A percentile compares a stretch with the other conserved stretches of the same genome.
Evolutionary conservation across 2,888 invertebrate species (phyloP).

Genomic region (Vanessa cardui): DNA sequence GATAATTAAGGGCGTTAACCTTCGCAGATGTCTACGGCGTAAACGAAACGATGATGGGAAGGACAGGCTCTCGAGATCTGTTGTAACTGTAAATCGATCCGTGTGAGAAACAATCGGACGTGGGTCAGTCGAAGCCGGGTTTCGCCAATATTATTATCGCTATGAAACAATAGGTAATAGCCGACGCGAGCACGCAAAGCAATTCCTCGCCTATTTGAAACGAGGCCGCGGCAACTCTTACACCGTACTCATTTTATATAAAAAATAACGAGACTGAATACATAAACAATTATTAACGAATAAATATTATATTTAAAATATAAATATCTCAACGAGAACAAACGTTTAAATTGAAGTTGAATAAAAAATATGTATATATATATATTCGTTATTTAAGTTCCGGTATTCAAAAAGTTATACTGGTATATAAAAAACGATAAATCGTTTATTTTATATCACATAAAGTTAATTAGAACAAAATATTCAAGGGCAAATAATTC

Average conservation of each 20-base stretch:
- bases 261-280: background rate
- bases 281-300: background rate
- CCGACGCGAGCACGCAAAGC: conserved; percentile 17
- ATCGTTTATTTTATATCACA: background rate
- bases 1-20: conserved; percentile 17
- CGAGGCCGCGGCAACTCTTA: conserved; percentile 20
- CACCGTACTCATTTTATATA: conserved; percentile 14
- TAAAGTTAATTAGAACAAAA: background rate
- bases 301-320: background rate
- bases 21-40: conserved; percentile 1
- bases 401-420: too few species aligned
- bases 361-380: too few species aligned
- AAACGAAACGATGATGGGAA: conserved; percentile 7
- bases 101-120: conserved; percentile 65
- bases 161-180: conserved; percentile 58
- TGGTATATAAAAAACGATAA: background rate
- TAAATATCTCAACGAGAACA: too few species aligned
- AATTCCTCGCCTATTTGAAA: conserved; percentile 21
- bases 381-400: background rate
- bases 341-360: too few species aligned
- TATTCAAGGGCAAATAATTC: conserved; percentile 4
- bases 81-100: conserved; percentile 63
- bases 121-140: conserved; percentile 47
- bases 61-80: conserved; percentile 34
- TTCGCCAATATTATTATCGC: conserved; percentile 64